Conservation (phyloP, 2,797 vertebrate species). For the Liasis olivaceus region DNA sequence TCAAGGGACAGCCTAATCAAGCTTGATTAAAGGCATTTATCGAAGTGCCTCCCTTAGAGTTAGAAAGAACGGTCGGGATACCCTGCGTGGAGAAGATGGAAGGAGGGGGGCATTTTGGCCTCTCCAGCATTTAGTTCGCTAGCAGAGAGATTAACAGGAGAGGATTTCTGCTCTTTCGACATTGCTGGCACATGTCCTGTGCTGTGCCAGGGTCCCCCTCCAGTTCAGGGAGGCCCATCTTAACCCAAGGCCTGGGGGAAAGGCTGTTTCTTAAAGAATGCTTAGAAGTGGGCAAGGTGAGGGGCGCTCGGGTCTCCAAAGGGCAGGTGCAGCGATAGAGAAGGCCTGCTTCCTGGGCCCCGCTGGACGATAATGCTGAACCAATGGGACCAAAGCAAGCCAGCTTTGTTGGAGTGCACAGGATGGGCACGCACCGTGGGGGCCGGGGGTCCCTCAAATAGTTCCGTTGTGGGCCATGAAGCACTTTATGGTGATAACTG, state of each 20-base stretch:
- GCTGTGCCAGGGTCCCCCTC: neutral
- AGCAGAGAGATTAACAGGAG: neutral
- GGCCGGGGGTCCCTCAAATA: neutral
- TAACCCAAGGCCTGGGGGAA: neutral
- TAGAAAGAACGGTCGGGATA: neutral
- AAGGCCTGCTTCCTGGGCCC: neutral
- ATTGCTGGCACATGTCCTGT: neutral
- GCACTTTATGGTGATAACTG: neutral
- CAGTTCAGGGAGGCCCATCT: neutral
- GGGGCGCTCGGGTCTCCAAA: neutral
- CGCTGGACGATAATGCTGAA: neutral
- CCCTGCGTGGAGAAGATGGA: too few species aligned
- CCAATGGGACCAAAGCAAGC: neutral
- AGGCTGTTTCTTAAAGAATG: neutral
- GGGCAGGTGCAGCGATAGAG: neutral
- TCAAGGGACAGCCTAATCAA: neutral
- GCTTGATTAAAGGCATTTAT: neutral
- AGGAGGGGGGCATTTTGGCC: neutral
- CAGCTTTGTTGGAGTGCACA: neutral
- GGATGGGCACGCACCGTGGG: neutral
- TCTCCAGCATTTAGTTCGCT: neutral
- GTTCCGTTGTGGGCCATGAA: neutral
- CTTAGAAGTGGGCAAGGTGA: neutral
- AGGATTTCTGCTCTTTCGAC: neutral
- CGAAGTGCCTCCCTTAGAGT: neutral